Base-by-base conservation (phyloP, 1,140 invertebrate species). In the Ceratosolen solmsi region DNA sequence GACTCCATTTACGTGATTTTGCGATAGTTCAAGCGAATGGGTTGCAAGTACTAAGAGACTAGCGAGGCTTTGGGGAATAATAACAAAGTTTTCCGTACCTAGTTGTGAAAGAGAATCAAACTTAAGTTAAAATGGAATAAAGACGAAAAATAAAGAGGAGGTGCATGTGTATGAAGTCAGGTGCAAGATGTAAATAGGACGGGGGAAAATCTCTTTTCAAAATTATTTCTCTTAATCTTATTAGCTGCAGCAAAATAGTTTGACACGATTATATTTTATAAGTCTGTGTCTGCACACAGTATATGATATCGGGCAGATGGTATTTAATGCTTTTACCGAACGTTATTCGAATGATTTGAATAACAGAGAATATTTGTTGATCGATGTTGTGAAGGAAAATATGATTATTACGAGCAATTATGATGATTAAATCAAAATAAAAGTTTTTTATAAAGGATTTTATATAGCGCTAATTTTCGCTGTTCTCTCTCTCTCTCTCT, bases 1-100 rank as follows among this genome's bases (percentile, higher is more conserved):
- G 27, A 78, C 60, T 78, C 60, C 76, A 78, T 78, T 70, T 54
- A 78, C 76, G 60, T 78, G 60, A 78, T 78, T 78, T 78, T 54
- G 33, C 49, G 49, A 54, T 70, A 54, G 41, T 51, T 70, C 30
- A 33, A 78, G 27, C 38, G 27, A 65, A n/a, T 13, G 56, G 5
- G 38, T 38, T 36, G 33, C 58, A 15, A 51, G 46, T 20, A 49
- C 71, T 22, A 54, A 63, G 58, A 77, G 38, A 49, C 36, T 15
- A 63, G 56, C 11, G 20, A n/a, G 54, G 15, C 25, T 46, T 49
- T 2, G 60, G 58, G 38, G 75, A 65, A 77, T 76, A 76, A 77
- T 65, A 77, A 77, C 75, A 77, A 77, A 77, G 60, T 77, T 77
- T 77, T 25, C 27, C 60, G 41, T 77, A 46, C 25, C 13, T 77